Percentiles rank a stretch among this genome's conserved stretches.
Conservation (phyloP, 92 coral and sea anemone species). For the Diadumene lineata region DNA sequence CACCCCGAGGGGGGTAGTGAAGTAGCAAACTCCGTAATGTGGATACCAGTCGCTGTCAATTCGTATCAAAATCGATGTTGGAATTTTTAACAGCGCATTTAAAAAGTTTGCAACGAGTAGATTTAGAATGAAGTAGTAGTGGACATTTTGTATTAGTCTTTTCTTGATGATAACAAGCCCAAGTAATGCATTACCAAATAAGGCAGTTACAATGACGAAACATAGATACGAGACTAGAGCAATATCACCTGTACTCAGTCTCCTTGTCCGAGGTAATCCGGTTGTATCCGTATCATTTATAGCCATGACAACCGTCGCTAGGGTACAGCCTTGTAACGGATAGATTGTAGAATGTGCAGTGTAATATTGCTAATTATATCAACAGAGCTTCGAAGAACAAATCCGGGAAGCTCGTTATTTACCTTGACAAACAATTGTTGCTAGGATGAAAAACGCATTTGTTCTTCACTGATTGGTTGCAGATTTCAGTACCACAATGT, state of each 20-base stretch:
- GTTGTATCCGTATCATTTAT: conserved; percentile 39
- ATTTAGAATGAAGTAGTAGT: conserved; percentile 87
- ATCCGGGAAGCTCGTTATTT: too few species aligned
- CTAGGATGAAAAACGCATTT: too few species aligned
- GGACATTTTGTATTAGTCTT: conserved; percentile 77
- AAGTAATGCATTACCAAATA: conserved; percentile 72
- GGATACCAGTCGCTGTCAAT: conserved; percentile 95
- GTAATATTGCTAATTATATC: too few species aligned
- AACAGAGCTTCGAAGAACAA: too few species aligned
- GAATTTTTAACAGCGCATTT: conserved; percentile 85
- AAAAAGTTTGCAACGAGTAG: conserved; percentile 79
- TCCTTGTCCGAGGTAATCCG: conserved; percentile 33
- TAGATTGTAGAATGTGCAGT: too few species aligned
- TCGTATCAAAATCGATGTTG: conserved; percentile 75
- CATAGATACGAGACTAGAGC: conserved; percentile 69
- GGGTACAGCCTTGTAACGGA: too few species aligned
- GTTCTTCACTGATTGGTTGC: too few species aligned
- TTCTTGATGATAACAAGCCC: conserved; percentile 73
- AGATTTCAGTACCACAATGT: too few species aligned
- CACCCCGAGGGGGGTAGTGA: conserved; percentile 96
- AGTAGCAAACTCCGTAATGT: conserved; percentile 77
- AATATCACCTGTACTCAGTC: conserved; percentile 53
- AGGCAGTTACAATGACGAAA: conserved; percentile 65
- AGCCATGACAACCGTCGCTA: not conserved
- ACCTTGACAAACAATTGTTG: not conserved